Base-by-base conservation (phyloP, 2,888 invertebrate genomes). In the Trichacis sp. region DNA sequence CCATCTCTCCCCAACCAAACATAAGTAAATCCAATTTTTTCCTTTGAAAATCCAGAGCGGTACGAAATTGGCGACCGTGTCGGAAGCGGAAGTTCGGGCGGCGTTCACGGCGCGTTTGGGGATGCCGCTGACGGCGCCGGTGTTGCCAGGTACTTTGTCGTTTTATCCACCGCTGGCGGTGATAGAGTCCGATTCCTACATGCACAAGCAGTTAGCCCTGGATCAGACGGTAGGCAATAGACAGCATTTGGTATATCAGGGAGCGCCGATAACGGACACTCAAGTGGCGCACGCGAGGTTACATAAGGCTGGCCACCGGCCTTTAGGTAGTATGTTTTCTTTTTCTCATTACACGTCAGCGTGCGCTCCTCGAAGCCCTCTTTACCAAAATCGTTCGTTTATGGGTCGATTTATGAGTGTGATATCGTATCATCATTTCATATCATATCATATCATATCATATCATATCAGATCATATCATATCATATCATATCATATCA, bases 11-110 rank as follows among this genome's bases (percentile, higher is more conserved):
- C n/a, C n/a, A n/a, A n/a, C n/a, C n/a, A n/a, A n/a, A n/a, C n/a
- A n/a, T n/a, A n/a, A n/a, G n/a, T n/a, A n/a, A n/a, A n/a, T n/a
- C n/a, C n/a, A n/a, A n/a, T n/a, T n/a, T n/a, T n/a, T n/a, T n/a
- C n/a, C n/a, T n/a, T n/a, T n/a, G n/a, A n/a, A n/a, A 36, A n/a
- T n/a, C 4, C 12, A 85, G 84, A 85, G 87, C 70, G 85, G 87
- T 57, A 85, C 85, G 57, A 87, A 87, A 78, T 76, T 88, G 77
- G 88, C 87, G 4, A 85, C 87, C 43, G 90, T 93, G 59, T 91
- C 92, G 29, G 95, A 95, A 83, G 93, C 94, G 61, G 94, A 93
- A 81, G 89, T 93, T 46, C 88, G 92, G 71, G 91, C 91, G 12
- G 90, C 91, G 45, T 89, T 89, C 74, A 89, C 91, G 4, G 90